Evolutionary conservation across 2,113 vertebrate genomes (phyloP), one percentile per base, ranked within the genome.

Genomic region (Platysteira castanea): DNA sequence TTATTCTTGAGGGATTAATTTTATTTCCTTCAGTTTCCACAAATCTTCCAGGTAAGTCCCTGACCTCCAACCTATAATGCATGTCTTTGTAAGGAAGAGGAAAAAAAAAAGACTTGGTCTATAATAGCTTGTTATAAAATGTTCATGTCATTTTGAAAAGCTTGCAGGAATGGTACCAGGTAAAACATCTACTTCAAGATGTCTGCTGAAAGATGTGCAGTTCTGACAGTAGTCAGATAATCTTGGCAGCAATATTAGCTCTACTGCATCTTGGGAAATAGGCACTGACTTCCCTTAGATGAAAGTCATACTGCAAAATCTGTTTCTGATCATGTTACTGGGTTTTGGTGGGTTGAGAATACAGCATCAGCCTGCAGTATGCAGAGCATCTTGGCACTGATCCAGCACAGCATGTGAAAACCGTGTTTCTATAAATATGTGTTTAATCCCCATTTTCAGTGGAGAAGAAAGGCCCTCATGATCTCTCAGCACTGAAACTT

Each of bases 341-440:
- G 18, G 26, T 68, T 96, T 84, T 75, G 79, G 56, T 41, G n/a
- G 15, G 10, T 49, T 78, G 68, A 71, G 83, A 84, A 87, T 74
- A 37, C 7, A 5, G 76, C 7, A 28, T 81, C 73, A 84, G 18
- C 14, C 69, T 78, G 44, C 56, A 57, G 49, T 3, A 3, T 56
- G 56, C 52, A 46, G 79, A 78, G 18, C 39, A 52, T 47, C 8
- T 74, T 95, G 92, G 92, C 60, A 1, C 60, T 41, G 33, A 44
- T 84, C 87, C 95, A 94, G 73, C 82, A 68, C 53, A 89, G 85
- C 76, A 95, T n/a, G 7, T 89, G 81, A 90, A 93, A 92, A 63
- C 20, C 33, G 9, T 81, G 47, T 70, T 84, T 84, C 76, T 90
- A 68, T 86, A 90, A 90, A 92, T 87, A 79, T 26, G 26, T 81